Conservation (phyloP, 2,797 vertebrate genomes). For the Nasua narica region DNA sequence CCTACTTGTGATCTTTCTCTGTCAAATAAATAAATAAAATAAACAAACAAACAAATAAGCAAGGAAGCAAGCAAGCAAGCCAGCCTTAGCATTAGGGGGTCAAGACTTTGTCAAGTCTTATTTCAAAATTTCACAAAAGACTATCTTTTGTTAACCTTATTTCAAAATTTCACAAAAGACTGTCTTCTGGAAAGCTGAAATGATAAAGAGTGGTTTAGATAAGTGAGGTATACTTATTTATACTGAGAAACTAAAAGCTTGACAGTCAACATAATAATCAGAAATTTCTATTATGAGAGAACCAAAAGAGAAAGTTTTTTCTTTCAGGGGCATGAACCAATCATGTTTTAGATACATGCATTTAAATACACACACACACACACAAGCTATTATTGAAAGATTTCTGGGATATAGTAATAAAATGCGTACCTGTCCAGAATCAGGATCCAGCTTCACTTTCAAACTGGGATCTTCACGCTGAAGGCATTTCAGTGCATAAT, state of each 20-base stretch:
- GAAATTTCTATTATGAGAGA: not conserved
- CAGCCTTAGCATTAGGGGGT: not conserved
- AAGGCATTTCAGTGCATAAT: conserved; percentile 92
- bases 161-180: conserved; percentile 7
- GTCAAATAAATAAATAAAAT: too few species aligned
- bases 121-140: conserved; percentile 8
- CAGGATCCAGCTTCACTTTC: conserved; percentile 93
- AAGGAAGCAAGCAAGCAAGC: too few species aligned
- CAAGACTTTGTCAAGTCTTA: conserved; percentile 17
- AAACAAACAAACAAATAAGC: too few species aligned
- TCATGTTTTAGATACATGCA: not conserved
- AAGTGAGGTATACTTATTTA: not conserved
- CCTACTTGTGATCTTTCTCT: too few species aligned
- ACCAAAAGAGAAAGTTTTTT: not conserved
- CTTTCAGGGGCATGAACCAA: not conserved
- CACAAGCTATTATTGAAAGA: not conserved
- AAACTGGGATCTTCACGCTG: conserved; percentile 98
- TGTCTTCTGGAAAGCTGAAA: not conserved
- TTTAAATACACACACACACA: not conserved
- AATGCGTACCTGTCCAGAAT: conserved; percentile 93
- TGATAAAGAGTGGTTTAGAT: not conserved
- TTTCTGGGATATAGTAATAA: not conserved
- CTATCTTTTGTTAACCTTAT: not conserved
- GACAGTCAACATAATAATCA: not conserved
- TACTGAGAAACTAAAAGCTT: conserved; percentile 11